Base-by-base conservation (phyloP, 1,140 invertebrate genomes). In the Bombus terrestris region DNA sequence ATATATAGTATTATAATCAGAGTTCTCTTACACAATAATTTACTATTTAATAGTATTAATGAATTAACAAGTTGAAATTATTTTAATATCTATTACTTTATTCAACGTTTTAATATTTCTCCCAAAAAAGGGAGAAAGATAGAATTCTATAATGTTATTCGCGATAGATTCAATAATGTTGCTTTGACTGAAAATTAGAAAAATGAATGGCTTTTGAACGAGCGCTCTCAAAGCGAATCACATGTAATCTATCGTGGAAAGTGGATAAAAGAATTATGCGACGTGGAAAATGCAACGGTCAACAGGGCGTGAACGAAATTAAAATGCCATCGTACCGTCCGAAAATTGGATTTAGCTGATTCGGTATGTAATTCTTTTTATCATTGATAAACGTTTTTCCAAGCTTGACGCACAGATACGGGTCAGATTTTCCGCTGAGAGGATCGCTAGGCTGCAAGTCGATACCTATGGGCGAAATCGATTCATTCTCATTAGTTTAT, bases 301-400 rank as follows among this genome's bases (percentile, higher is more conserved):
- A 43, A 6, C 15, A 18, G 22, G 1, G 28, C 22, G 15, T 41
- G 12, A 62, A 71, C 13, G 41, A 69, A 39, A 43, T 35, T 62
- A 22, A 53, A 43, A 41, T 15, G 41, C 4, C 37, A 39, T 47
- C 35, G 1, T 95, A 97, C 97, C 96, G 97, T 84, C 98, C 98
- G 95, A 98, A 98, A 22, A 98, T 95, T 0, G 98, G 98, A 96
- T 98, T 98, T n/a, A 97, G 93, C 86, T 98, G 96, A 93, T 98
- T 97, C 22, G 97, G 96, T 47, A 98, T 96, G 91, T 97, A 97
- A 90, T 97, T 97, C 71, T 97, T 97, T 85, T 96, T 96, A 95
- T 98, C 97, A 71, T 96, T 97, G 15, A 97, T 94, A 1, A 95
- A 94, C 85, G 96, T 97, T 62, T 96, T 96, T 9, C 97, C 97